Evolutionary conservation across 2,888 invertebrate genomes (phyloP).

Genomic region (Noctua janthe): DNA sequence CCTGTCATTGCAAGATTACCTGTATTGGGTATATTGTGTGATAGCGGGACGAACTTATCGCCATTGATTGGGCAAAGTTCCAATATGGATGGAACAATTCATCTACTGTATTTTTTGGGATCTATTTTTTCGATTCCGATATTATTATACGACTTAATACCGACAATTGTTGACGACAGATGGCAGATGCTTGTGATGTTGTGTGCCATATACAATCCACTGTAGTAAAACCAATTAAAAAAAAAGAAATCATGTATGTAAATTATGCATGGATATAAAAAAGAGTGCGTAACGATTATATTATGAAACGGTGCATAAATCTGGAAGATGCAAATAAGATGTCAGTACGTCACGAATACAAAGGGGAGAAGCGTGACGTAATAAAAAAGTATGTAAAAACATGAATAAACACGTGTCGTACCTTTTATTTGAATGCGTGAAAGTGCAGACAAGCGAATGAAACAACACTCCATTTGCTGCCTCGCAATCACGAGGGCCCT

Average conservation of each 20-base stretch:
- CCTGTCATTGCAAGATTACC: conserved; percentile 16
- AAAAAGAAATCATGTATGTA: neutral
- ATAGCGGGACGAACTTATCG: conserved; percentile 25
- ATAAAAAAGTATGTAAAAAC: conserved; percentile 11
- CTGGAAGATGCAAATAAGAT: conserved; percentile 25
- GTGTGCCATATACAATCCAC: neutral
- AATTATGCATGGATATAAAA: neutral
- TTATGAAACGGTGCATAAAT: conserved; percentile 6
- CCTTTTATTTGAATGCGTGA: conserved; percentile 70
- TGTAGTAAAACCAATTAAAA: conserved; percentile 3
- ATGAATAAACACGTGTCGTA: conserved; percentile 36
- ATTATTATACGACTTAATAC: neutral
- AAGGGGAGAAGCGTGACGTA: conserved; percentile 1
- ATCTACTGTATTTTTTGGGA: conserved; percentile 1
- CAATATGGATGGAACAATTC: conserved; percentile 30
- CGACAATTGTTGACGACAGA: neutral
- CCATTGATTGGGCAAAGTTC: conserved; percentile 48
- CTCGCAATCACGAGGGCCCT: conserved; percentile 71
- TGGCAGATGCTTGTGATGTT: neutral
- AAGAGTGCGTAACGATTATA: neutral
- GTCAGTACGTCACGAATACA: conserved; percentile 10
- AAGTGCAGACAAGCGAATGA: conserved; percentile 76
- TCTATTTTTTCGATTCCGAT: conserved; percentile 4
- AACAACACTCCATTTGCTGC: conserved; percentile 70
- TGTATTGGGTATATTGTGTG: conserved; percentile 25